Evolutionary conservation across 2,113 vertebrate genomes (phyloP), one percentile per base, ranked within the genome.

Genomic region (Gnathonemus longibarbis): DNA sequence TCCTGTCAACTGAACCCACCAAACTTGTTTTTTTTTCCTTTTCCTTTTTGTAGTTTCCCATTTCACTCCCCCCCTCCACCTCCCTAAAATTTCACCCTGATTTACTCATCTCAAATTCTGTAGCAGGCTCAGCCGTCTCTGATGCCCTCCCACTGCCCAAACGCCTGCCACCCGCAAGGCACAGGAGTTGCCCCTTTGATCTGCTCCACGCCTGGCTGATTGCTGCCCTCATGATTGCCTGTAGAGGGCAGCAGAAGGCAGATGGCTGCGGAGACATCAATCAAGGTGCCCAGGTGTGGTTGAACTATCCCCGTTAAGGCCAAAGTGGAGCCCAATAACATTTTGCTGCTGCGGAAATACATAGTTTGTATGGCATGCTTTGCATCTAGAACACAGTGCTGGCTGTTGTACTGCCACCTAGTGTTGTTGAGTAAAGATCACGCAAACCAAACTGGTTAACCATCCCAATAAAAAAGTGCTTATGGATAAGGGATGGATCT

Each of bases 241-340:
- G 62, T 13, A 70, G 62, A 15, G 62, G 62, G 62, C n/a, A 27
- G n/a, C 62, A 70, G 27, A 70, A 11, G 15, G 24, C 21, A n/a
- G 6, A 62, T 8, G 56, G 56, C 56, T 62, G 24, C 56, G 3
- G 10, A 27, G 27, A 1, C 39, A 11, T n/a, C n/a, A 66, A 31
- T 70, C 27, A 70, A 31, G 27, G 62, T 31, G n/a, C 27, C 62
- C 62, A 31, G 62, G n/a, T 70, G 27, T 3, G 3, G 5, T 21
- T 39, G 90, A 66, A 42, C 58, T 74, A 13, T 42, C 5, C 88
- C 88, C 74, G 91, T 92, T 91, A 90, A 24, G 19, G 42, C 83
- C 83, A 84, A 84, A 84, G 83, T 15, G 15, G 83, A 24, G 83
- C 42, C 70, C 35, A 77, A 15, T 31, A 21, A 84, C 83, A 45